phyloP scores from a whole-genome alignment of 2,113 vertebrate species.

The Phyllostomus discolor region DNA sequence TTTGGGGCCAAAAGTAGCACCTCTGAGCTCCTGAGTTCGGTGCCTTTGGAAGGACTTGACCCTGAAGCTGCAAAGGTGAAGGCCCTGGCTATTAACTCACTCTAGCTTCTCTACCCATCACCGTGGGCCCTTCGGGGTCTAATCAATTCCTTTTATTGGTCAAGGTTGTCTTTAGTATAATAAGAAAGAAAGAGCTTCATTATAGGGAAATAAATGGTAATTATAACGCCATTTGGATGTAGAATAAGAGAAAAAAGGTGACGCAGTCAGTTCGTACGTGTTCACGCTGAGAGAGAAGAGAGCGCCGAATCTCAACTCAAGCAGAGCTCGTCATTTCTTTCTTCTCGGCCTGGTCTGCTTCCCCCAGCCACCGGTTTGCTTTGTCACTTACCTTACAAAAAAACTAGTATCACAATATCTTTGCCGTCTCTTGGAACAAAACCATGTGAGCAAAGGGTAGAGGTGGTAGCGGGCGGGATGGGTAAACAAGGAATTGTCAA shows the following conservation, averaged over 20 bases:
- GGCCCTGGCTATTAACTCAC: not conserved
- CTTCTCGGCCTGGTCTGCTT: too few relatives aligned
- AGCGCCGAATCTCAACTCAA: fast-evolving
- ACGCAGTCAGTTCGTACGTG: fast-evolving
- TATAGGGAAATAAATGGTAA: not conserved
- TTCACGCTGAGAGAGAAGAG: not conserved
- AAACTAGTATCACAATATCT: not conserved
- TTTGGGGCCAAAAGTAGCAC: not conserved
- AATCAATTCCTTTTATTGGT: not conserved
- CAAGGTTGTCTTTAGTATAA: not conserved
- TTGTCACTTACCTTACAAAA: not conserved
- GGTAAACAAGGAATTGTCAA: fast-evolving
- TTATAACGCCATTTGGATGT: not conserved
- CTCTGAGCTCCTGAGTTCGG: not conserved
- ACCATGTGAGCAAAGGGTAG: not conserved
- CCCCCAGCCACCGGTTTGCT: not conserved
- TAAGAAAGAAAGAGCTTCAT: constrained; percentile 22
- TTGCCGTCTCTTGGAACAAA: not conserved
- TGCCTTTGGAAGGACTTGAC: not conserved
- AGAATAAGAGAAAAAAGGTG: not conserved
- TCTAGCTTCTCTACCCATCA: not conserved
- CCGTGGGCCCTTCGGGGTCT: not conserved
- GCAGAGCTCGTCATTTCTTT: fast-evolving
- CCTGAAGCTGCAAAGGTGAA: not conserved
- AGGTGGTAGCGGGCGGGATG: fast-evolving